These are phyloP conservation scores for Malthinus seriepunctatus DNA, from an alignment of 2,888 invertebrate species.

Conservation along the genomic window DNA sequence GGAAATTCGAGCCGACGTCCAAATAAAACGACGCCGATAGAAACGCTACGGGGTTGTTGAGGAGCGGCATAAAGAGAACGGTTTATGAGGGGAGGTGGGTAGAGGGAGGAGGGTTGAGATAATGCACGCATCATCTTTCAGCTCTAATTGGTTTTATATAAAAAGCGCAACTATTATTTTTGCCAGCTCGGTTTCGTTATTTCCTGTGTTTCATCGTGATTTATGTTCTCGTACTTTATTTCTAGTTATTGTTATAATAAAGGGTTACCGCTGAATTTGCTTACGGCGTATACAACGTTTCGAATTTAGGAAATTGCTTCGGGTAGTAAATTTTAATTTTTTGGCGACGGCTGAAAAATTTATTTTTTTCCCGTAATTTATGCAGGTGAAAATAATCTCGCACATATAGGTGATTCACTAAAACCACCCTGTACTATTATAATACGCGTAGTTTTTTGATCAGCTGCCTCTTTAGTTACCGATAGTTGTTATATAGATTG, in stretches of 20 bases:
- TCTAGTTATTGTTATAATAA: constrained; percentile 13
- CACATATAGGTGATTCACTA: constrained; percentile 23
- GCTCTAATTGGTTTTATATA: constrained; percentile 49
- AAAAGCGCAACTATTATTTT: constrained; percentile 43
- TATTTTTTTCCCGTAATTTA: not conserved
- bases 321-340: not conserved
- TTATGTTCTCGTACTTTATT: constrained; percentile 21
- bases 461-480: constrained; percentile 23
- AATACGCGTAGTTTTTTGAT: not conserved
- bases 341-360: too few relatives aligned
- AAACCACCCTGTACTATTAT: constrained; percentile 15
- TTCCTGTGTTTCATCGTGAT: constrained; percentile 32
- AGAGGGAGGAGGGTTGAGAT: constrained; percentile 25
- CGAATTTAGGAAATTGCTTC: not conserved
- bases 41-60: constrained; percentile 11
- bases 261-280: constrained; percentile 10
- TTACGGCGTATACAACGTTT: not conserved
- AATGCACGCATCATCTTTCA: constrained; percentile 51
- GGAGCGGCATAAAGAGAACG: too few relatives aligned
- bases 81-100: constrained; percentile 28
- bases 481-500: constrained; percentile 8
- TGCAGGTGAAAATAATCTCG: constrained; percentile 21
- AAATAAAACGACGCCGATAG: constrained; percentile 50
- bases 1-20: constrained; percentile 55
- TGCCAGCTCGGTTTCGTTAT: constrained; percentile 41